phyloP scores from a whole-genome alignment of 2,888 invertebrate species.

The Tricholauxania praeusta region DNA sequence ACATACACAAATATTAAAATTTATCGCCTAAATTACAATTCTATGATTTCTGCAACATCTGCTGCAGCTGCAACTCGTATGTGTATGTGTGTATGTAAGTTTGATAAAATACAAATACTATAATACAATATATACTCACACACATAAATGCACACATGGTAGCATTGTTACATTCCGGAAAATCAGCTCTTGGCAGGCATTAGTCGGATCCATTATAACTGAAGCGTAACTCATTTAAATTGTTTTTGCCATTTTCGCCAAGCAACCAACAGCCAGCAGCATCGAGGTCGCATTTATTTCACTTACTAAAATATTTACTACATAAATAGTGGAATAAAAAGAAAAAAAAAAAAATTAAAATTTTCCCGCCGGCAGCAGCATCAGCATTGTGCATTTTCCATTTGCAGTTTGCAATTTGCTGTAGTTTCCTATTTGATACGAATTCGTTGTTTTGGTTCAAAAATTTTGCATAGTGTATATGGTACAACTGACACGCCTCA shows the following conservation, averaged over 20 bases:
- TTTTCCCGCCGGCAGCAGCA: slow-evolving; percentile 20
- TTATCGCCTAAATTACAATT: slow-evolving; percentile 33
- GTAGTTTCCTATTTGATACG: too few relatives aligned
- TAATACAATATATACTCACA: background rate
- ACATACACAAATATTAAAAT: slow-evolving; percentile 9
- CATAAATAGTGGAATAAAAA: slow-evolving; percentile 20
- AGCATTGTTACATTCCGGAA: slow-evolving; percentile 17
- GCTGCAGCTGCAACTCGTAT: slow-evolving; percentile 13
- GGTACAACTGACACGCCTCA: slow-evolving; percentile 18
- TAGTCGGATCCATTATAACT: slow-evolving; percentile 17
- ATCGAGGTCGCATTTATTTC: slow-evolving; percentile 32
- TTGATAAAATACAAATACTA: slow-evolving; percentile 4
- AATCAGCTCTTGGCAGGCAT: slow-evolving; percentile 31
- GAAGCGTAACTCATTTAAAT: slow-evolving; percentile 28
- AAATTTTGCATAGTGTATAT: too few relatives aligned
- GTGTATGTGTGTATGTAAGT: background rate
- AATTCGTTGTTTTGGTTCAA: too few relatives aligned
- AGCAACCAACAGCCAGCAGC: background rate
- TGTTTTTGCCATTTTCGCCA: slow-evolving; percentile 15
- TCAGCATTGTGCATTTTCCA: too few relatives aligned
- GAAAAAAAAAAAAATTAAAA: slow-evolving; percentile 12
- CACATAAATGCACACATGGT: slow-evolving; percentile 9
- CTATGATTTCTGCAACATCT: slow-evolving; percentile 34
- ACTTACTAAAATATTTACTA: slow-evolving; percentile 32
- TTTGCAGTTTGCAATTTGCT: too few relatives aligned